Evolutionary conservation across 2,888 invertebrate genomes (phyloP), one percentile per base, ranked within the genome.

Genomic region (Tetranychus truncatus): DNA sequence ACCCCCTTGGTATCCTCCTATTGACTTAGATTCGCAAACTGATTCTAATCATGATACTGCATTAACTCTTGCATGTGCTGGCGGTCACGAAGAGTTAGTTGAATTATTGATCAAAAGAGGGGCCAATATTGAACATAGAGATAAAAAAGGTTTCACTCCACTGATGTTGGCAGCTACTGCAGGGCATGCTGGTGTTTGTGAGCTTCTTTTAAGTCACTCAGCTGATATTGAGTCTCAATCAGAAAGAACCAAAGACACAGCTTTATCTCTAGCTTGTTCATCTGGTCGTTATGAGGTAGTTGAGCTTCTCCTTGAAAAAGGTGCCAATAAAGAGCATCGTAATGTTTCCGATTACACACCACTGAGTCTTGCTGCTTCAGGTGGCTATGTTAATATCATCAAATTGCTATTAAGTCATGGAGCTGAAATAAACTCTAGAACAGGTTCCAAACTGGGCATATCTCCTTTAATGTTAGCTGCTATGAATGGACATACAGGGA

Each of bases 281-380:
- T 95, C 96, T 74, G 97, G 97, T 18, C 87, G 95, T 79, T 95
- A 92, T 83, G 97, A 97, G 85, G 89, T 95, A 66, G 96, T 96
- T 1, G 96, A 96, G 81, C 84, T 95, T 74, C 85, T 97, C 77
- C 86, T 97, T 75, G 88, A 87, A 78, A 88, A 92, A 77, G 90
- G 91, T 79, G 95, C 96, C 74, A 96, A 97, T 85, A 97, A 96
- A 84, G 93, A 94, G 82, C 97, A 99, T 84, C 89, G 97, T 75
- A 99, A 99, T 84, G 96, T 97, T 20, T 96, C 95, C 44, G 99
- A 99, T 84, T 99, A 99, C 83, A 99, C 99, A 11, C 99, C 99
- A 1, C 86, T 99, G n/a, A 95, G 95, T 82, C 86, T 99, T 78
- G 99, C 99, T 24, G 97, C 97, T 18, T 95, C 95, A 55, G 97